Evolutionary conservation across 2,113 vertebrate species (phyloP).

Genomic region (Aythya baeri): DNA sequence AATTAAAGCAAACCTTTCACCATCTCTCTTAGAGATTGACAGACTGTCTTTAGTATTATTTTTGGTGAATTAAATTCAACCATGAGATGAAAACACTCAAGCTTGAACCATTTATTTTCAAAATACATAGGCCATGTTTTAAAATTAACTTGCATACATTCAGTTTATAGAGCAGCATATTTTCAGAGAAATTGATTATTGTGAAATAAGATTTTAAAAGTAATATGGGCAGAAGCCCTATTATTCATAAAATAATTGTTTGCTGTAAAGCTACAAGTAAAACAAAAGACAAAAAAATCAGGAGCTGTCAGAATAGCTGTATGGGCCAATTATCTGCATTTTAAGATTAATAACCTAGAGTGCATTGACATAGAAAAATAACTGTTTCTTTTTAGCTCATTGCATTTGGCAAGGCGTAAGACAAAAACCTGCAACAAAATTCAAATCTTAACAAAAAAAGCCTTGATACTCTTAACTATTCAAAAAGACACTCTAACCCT

Average conservation of each 20-base stretch:
- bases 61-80: not conserved
- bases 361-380: not conserved
- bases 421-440: not conserved
- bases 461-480: not conserved
- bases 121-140: not conserved
- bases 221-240: not conserved
- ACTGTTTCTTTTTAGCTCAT: not conserved
- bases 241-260: not conserved
- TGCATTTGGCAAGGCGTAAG: not conserved
- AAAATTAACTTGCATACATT: not conserved
- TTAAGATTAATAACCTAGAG: not conserved
- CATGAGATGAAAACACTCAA: not conserved
- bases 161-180: not conserved
- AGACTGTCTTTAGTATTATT: not conserved
- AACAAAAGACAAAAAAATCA: not conserved
- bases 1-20: not conserved
- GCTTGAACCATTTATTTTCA: not conserved
- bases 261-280: not conserved
- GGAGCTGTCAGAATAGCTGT: not conserved
- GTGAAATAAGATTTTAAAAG: not conserved
- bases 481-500: not conserved
- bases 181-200: not conserved
- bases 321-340: not conserved
- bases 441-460: not conserved
- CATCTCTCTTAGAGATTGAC: fast-evolving